Evolutionary conservation across 2,797 vertebrate species (phyloP).

Genomic region (Nothura maculosa): DNA sequence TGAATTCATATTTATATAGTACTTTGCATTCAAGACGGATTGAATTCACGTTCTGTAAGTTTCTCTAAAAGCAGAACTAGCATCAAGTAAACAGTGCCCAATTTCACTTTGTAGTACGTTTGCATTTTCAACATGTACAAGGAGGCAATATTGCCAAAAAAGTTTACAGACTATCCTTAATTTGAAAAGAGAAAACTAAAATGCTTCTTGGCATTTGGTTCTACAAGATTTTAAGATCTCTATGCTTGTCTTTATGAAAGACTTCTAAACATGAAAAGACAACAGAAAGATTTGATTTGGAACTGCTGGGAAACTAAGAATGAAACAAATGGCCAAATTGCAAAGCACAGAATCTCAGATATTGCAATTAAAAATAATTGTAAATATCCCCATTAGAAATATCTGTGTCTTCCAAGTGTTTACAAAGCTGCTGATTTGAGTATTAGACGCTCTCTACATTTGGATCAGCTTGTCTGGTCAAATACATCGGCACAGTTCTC

Average conservation of each 20-base stretch:
- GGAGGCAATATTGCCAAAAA: neutral
- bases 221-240: neutral
- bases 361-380: neutral
- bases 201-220: neutral
- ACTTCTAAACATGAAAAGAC: neutral
- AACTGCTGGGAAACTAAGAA: neutral
- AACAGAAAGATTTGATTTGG: neutral
- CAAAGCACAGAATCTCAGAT: neutral
- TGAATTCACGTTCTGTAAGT: constrained; percentile 15
- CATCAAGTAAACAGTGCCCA: neutral
- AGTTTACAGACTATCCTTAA: neutral
- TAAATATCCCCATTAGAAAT: neutral
- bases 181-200: neutral
- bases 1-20: neutral
- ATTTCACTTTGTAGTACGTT: neutral
- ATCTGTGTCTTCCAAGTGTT: neutral
- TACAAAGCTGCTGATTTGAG: neutral
- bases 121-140: constrained; percentile 10
- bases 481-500: neutral
- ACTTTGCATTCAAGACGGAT: constrained; percentile 20
- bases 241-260: neutral
- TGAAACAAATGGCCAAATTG: neutral
- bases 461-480: neutral
- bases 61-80: neutral
- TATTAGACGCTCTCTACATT: neutral